A percentile compares a stretch with the other conserved stretches of the same genome.
phyloP scores from a whole-genome alignment of 1,140 invertebrate species.

The Macrostomum lignano region DNA sequence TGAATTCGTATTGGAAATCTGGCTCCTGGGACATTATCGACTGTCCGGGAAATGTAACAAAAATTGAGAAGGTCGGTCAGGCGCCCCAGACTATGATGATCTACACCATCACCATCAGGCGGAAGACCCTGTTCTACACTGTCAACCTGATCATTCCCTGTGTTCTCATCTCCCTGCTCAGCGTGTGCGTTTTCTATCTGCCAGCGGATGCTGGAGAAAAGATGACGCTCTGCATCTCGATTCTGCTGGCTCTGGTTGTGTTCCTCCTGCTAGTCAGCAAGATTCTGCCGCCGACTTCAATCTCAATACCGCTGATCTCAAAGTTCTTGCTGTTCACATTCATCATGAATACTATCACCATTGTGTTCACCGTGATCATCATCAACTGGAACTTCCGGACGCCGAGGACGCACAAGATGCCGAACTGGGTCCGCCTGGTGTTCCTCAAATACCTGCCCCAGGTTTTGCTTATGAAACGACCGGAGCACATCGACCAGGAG shows the following conservation, averaged over 20 bases:
- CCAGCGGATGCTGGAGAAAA: constrained; percentile 43
- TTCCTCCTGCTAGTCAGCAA: constrained; percentile 90
- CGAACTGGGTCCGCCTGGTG: constrained; percentile 18
- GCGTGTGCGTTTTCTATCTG: constrained; percentile 85
- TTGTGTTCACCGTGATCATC: constrained; percentile 86
- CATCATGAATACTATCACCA: constrained; percentile 97
- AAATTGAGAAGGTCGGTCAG: constrained; percentile 10
- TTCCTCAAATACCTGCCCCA: constrained; percentile 22
- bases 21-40: constrained; percentile 97
- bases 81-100: constrained; percentile 7
- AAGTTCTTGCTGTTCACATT: constrained; percentile 96
- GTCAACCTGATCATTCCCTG: constrained; percentile 94
- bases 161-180: constrained; percentile 86
- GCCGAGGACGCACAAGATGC: constrained; percentile 41
- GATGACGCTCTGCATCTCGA: constrained; percentile 80
- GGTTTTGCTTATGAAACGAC: constrained; percentile 21
- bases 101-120: constrained; percentile 50
- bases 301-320: constrained; percentile 43
- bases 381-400: constrained; percentile 98
- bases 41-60: constrained; percentile 48
- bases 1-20: constrained; percentile 86
- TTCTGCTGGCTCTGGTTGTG: constrained; percentile 91
- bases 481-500: constrained; percentile 18
- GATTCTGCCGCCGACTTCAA: constrained; percentile 69
- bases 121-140: constrained; percentile 94